These are phyloP conservation scores for Andrena haemorrhoa DNA, from an alignment of 2,888 invertebrate species.

Conservation along the genomic window DNA sequence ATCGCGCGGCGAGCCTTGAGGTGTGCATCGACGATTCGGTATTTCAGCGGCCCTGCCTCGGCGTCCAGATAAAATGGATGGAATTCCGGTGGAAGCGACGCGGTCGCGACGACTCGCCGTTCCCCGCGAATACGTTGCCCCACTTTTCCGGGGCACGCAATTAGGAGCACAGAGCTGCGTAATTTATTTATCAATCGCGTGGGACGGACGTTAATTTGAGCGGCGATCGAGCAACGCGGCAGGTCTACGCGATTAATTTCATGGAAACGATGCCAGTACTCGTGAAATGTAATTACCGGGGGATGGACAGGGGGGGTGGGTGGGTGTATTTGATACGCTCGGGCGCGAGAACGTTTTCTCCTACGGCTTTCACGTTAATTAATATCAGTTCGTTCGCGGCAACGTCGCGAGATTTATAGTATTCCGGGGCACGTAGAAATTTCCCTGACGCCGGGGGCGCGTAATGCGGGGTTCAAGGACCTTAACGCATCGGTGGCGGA, in stretches of 20 bases:
- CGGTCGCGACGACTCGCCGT: background rate
- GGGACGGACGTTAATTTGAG: slow-evolving; percentile 10
- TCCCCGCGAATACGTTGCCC: background rate
- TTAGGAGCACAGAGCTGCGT: background rate
- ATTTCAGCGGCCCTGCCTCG: background rate
- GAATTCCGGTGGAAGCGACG: background rate
- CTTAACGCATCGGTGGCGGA: slow-evolving; percentile 44
- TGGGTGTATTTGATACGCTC: slow-evolving; percentile 40
- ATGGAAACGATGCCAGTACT: slow-evolving; percentile 9
- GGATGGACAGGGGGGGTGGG: background rate
- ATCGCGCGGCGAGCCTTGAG: background rate
- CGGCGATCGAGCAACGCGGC: slow-evolving; percentile 24
- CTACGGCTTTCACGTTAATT: slow-evolving; percentile 62
- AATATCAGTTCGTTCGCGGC: slow-evolving; percentile 64
- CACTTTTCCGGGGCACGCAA: background rate
- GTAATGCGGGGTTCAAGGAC: slow-evolving; percentile 28
- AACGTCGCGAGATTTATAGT: slow-evolving; percentile 57
- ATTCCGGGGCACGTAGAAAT: slow-evolving; percentile 20
- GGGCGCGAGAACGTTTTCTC: slow-evolving; percentile 50
- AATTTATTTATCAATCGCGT: slow-evolving; percentile 27
- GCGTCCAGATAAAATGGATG: background rate
- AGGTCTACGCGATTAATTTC: slow-evolving; percentile 56
- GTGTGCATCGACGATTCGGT: slow-evolving; percentile 16
- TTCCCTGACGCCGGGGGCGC: slow-evolving; percentile 24
- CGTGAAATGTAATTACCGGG: slow-evolving; percentile 44